Evolutionary conservation across 1,140 invertebrate genomes (phyloP).

Genomic region (Drosophila teissieri): DNA sequence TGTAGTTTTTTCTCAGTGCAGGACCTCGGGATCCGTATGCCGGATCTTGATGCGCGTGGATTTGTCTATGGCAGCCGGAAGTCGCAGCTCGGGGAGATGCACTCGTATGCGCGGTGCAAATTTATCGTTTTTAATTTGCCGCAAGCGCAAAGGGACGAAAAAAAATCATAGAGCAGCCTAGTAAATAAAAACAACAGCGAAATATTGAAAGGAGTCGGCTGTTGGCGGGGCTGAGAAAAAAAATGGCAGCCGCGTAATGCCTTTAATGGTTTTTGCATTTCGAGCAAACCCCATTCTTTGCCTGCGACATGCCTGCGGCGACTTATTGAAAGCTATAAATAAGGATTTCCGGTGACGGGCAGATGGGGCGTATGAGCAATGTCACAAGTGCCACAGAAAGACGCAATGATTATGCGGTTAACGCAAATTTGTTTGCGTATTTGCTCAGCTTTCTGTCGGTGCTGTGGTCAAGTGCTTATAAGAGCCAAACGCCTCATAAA

Average conservation of each 20-base stretch:
- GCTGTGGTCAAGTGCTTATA: slow-evolving; percentile 47
- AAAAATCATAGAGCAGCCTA: slow-evolving; percentile 32
- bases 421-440: slow-evolving; percentile 71
- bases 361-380: slow-evolving; percentile 61
- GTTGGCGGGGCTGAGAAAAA: slow-evolving; percentile 51
- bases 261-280: slow-evolving; percentile 79
- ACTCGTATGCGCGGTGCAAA: slow-evolving; percentile 60
- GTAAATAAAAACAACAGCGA: slow-evolving; percentile 44
- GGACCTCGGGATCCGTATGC: slow-evolving; percentile 10
- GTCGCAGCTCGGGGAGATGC: slow-evolving; percentile 38
- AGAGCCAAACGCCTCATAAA: slow-evolving; percentile 38
- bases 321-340: slow-evolving; percentile 84
- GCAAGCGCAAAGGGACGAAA: slow-evolving; percentile 51
- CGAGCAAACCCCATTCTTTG: slow-evolving; percentile 27
- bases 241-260: slow-evolving; percentile 74
- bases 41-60: slow-evolving; percentile 64
- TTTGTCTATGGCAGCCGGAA: slow-evolving; percentile 66
- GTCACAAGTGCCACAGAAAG: slow-evolving; percentile 30
- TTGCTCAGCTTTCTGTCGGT: slow-evolving; percentile 50
- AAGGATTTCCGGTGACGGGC: slow-evolving; percentile 71
- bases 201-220: slow-evolving; percentile 20
- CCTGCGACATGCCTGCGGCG: slow-evolving; percentile 33
- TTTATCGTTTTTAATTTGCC: slow-evolving; percentile 84
- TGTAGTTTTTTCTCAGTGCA: slow-evolving; percentile 30
- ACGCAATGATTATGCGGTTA: slow-evolving; percentile 76